phyloP scores from a whole-genome alignment of 2,888 invertebrate species.

The Phorcus lineatus region DNA sequence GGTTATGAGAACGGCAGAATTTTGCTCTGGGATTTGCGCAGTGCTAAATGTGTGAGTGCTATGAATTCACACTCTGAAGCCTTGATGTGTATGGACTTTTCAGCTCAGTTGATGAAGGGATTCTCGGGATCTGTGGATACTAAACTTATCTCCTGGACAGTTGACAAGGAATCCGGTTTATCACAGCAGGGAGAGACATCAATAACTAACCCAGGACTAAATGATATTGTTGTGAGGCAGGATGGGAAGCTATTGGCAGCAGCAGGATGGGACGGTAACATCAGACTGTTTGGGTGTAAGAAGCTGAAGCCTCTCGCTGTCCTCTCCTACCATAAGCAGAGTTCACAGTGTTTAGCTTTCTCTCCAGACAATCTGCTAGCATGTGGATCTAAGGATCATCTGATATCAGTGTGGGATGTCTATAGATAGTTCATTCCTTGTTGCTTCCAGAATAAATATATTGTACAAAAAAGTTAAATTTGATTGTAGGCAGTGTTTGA shows the following conservation, averaged over 20 bases:
- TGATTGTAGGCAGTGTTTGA: no score
- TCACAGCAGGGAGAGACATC: slow-evolving; percentile 25
- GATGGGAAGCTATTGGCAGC: slow-evolving; percentile 66
- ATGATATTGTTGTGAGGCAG: slow-evolving; percentile 50
- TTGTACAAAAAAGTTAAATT: no score
- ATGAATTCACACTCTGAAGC: slow-evolving; percentile 49
- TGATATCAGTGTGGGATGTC: slow-evolving; percentile 68
- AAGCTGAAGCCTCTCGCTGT: slow-evolving; percentile 67
- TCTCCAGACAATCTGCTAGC: slow-evolving; percentile 59
- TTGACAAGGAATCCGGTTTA: slow-evolving; percentile 37
- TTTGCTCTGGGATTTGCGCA: slow-evolving; percentile 58
- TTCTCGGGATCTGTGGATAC: slow-evolving; percentile 59
- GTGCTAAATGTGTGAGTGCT: slow-evolving; percentile 38
- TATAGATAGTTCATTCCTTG: slow-evolving; percentile 46
- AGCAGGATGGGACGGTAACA: slow-evolving; percentile 70
- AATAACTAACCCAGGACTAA: slow-evolving; percentile 62
- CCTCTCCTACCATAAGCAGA: slow-evolving; percentile 65
- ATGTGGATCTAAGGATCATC: slow-evolving; percentile 66
- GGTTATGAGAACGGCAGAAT: slow-evolving; percentile 67
- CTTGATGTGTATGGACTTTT: slow-evolving; percentile 60
- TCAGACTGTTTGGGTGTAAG: slow-evolving; percentile 63
- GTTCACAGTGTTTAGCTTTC: slow-evolving; percentile 63
- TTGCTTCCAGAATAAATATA: no score
- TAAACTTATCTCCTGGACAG: slow-evolving; percentile 45
- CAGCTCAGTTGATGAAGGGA: slow-evolving; percentile 40